phyloP scores from a whole-genome alignment of 2,888 invertebrate genomes.

The Lordiphosa fenestrarum region DNA sequence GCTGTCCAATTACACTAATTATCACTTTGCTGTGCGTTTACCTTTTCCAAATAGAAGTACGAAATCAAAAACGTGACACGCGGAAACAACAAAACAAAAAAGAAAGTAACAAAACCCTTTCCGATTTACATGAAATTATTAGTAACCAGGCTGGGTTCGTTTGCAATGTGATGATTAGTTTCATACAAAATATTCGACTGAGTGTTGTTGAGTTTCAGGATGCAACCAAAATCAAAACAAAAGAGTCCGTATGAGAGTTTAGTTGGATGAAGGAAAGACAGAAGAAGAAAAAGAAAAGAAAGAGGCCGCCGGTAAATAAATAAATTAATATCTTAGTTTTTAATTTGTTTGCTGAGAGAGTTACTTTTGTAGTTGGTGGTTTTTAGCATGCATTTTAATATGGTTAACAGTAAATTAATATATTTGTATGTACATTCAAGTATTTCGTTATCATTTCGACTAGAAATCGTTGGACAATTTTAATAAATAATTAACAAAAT shows the following conservation, averaged over 20 bases:
- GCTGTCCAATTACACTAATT: no score
- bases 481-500: conserved; percentile 41
- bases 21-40: no score
- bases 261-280: conserved; percentile 51
- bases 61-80: no score
- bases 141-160: conserved; percentile 78
- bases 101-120: conserved; percentile 11
- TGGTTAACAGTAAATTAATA: conserved; percentile 44
- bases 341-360: conserved; percentile 18
- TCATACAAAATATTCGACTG: conserved; percentile 76
- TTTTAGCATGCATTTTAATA: conserved; percentile 57
- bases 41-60: no score
- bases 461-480: conserved; percentile 33
- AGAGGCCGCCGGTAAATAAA: conserved; percentile 57
- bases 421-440: conserved; percentile 36
- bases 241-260: conserved; percentile 54
- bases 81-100: not conserved
- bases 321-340: conserved; percentile 55
- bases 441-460: conserved; percentile 33
- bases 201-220: conserved; percentile 13
- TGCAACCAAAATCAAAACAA: conserved; percentile 41
- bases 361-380: conserved; percentile 13
- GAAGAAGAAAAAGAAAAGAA: conserved; percentile 47
- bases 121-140: conserved; percentile 79
- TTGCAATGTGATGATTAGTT: conserved; percentile 79